Conservation (phyloP, 1,140 invertebrate species). For the Camponotus pennsylvanicus region DNA sequence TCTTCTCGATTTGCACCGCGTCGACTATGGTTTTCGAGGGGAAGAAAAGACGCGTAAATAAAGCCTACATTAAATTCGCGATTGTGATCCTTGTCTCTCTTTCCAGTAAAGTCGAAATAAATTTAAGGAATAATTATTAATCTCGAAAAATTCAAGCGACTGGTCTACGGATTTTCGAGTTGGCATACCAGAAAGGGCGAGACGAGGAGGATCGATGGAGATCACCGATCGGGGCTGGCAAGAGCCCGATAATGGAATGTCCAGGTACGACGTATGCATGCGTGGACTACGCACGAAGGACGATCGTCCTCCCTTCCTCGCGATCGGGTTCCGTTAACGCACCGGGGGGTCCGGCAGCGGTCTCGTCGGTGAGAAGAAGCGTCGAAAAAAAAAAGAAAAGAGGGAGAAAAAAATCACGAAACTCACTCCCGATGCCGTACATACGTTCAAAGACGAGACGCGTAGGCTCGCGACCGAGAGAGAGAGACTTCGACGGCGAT, state of each 20-base stretch:
- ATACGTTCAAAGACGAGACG: constrained; percentile 30
- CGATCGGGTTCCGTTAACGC: constrained; percentile 77
- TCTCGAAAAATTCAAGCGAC: neutral
- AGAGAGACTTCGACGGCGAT: constrained; percentile 67
- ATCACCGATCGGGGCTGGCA: constrained; percentile 17
- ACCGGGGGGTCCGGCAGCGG: constrained; percentile 74
- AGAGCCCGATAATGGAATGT: constrained; percentile 66
- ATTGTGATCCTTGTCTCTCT: too few relatives aligned
- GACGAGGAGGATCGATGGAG: constrained; percentile 34
- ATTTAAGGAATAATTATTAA: neutral
- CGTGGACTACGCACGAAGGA: constrained; percentile 22
- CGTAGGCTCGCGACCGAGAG: constrained; percentile 41
- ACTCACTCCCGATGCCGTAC: constrained; percentile 38
- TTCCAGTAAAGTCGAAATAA: neutral
- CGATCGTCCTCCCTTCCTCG: constrained; percentile 53
- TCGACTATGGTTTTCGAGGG: neutral
- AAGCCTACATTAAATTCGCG: neutral
- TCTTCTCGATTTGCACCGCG: neutral
- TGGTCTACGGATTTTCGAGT: neutral
- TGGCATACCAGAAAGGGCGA: neutral
- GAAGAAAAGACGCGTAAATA: neutral
- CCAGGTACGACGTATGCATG: neutral
- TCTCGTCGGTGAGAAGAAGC: constrained; percentile 68
- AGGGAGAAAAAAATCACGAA: constrained; percentile 22
- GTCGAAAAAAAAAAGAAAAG: constrained; percentile 68